A percentile compares a stretch with the other conserved stretches of the same genome.
These are phyloP conservation scores for Schizotus pectinicornis DNA, from an alignment of 2,888 invertebrate genomes.

Conservation along the genomic window DNA sequence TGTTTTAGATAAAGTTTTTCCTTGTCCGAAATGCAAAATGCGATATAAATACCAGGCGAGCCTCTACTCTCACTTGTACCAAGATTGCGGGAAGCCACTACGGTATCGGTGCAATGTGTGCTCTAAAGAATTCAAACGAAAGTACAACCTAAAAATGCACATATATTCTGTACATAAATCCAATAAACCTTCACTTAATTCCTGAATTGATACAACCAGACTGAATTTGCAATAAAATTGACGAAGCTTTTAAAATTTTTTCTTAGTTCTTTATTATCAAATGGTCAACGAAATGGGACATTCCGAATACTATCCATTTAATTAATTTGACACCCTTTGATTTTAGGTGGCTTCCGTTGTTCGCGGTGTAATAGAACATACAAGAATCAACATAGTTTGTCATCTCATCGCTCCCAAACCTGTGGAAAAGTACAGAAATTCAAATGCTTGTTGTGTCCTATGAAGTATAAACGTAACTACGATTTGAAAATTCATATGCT, in stretches of 20 bases:
- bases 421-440: conserved; percentile 40
- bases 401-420: conserved; percentile 55
- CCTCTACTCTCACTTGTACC: conserved; percentile 68
- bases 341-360: too few species aligned
- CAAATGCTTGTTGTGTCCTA: conserved; percentile 49
- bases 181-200: neutral
- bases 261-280: too few species aligned
- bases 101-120: neutral
- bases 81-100: conserved; percentile 61
- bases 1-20: conserved; percentile 7
- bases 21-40: conserved; percentile 43
- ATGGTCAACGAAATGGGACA: too few species aligned
- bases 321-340: too few species aligned
- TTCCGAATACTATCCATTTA: too few species aligned
- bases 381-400: conserved; percentile 46
- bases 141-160: conserved; percentile 18
- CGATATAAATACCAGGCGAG: conserved; percentile 64
- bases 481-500: conserved; percentile 53
- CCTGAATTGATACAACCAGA: too few species aligned
- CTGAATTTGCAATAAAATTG: too few species aligned
- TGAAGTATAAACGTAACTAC: conserved; percentile 67
- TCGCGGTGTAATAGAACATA: too few species aligned
- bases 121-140: conserved; percentile 57
- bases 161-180: conserved; percentile 3
- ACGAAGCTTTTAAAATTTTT: too few species aligned